Evolutionary conservation across 2,888 invertebrate species (phyloP).

Genomic region (Spicauda simplicius): DNA sequence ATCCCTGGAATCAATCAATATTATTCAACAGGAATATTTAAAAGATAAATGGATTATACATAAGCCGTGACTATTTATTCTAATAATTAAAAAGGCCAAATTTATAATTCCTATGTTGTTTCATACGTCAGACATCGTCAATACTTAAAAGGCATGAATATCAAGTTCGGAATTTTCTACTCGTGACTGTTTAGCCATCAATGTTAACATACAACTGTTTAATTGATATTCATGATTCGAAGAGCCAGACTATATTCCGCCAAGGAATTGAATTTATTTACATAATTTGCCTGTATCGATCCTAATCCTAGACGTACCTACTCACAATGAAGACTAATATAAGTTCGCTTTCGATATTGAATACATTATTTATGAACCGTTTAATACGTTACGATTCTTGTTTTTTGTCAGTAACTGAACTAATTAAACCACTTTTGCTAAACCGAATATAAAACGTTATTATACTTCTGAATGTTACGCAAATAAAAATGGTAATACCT

Average conservation of each 20-base stretch:
- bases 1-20: no score
- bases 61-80: no score
- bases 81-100: no score
- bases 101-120: neutral
- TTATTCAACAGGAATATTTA: no score
- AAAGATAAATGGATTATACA: no score
- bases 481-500: no score
- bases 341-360: neutral
- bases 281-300: neutral
- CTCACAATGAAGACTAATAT: neutral
- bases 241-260: neutral
- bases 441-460: no score
- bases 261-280: slow-evolving; percentile 6
- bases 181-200: slow-evolving; percentile 7
- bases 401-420: no score
- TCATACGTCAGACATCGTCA: neutral
- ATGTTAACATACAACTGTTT: slow-evolving; percentile 6
- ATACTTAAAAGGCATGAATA: slow-evolving; percentile 11
- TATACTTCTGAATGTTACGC: no score
- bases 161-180: slow-evolving; percentile 5
- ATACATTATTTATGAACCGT: no score
- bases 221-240: slow-evolving; percentile 6
- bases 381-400: no score
- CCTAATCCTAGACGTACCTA: neutral
- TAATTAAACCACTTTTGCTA: no score